phyloP scores from a whole-genome alignment of 2,113 vertebrate genomes.

The Hippocampus zosterae region DNA sequence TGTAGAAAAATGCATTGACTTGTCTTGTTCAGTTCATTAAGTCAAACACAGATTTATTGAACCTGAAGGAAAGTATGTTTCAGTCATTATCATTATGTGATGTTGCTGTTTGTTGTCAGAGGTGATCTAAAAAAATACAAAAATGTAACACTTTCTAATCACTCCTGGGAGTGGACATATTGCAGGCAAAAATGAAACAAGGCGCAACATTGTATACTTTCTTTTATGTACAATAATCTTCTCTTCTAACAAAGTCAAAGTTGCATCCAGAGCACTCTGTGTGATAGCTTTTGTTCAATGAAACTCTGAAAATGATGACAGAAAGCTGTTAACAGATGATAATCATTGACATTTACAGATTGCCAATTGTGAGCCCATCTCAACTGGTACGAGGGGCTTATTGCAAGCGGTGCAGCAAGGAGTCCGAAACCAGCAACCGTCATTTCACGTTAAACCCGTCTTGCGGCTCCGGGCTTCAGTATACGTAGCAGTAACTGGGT shows the following conservation, averaged over 20 bases:
- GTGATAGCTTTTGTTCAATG: conserved; percentile 84
- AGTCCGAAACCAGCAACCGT: conserved; percentile 45
- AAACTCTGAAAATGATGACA: conserved; percentile 69
- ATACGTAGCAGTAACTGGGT: conserved; percentile 1
- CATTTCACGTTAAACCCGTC: conserved; percentile 17
- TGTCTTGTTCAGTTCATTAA: too few species aligned
- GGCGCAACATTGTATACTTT: not conserved
- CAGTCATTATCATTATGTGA: not conserved
- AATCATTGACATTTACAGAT: not conserved
- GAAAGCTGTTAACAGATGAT: not conserved
- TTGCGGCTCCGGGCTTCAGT: conserved; percentile 11
- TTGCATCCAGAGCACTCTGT: conserved; percentile 83
- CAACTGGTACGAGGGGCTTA: conserved; percentile 50
- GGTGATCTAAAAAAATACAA: not conserved
- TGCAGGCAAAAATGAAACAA: not conserved
- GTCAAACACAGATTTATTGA: too few species aligned
- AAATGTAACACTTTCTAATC: not conserved
- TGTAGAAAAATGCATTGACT: too few species aligned
- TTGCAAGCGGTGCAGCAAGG: conserved; percentile 52
- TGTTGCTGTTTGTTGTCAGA: not conserved
- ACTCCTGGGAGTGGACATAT: conserved; percentile 8
- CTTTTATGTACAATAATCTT: not conserved
- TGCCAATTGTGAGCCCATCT: conserved; percentile 32
- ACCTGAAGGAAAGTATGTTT: too few species aligned
- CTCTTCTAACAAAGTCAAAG: conserved; percentile 60